Evolutionary conservation across 1,140 invertebrate genomes (phyloP).

Genomic region (Araneus ventricosus): DNA sequence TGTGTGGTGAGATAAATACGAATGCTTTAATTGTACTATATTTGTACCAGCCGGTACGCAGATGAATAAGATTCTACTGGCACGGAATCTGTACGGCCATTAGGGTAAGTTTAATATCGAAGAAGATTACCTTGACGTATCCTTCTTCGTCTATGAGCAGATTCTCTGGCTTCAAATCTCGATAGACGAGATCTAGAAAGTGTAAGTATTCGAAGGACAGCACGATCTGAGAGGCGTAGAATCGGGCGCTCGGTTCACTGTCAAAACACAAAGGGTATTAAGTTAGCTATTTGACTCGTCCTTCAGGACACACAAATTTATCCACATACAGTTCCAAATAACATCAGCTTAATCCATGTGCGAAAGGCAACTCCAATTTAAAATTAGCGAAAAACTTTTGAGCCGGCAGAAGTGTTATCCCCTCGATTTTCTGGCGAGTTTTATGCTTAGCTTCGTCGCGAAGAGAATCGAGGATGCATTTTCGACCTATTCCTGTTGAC

Average conservation of each 20-base stretch:
- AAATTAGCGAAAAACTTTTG: not conserved
- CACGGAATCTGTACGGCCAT: no score
- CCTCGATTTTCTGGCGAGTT: no score
- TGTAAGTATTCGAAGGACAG: slow-evolving; percentile 85
- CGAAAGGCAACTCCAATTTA: not conserved
- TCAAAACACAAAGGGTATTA: slow-evolving; percentile 32
- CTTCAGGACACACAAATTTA: no score
- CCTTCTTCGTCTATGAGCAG: slow-evolving; percentile 93
- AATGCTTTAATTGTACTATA: no score
- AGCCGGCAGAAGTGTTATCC: no score
- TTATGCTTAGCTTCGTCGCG: not conserved
- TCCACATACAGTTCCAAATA: no score
- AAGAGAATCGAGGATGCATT: no score
- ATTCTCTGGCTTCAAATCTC: slow-evolving; percentile 99
- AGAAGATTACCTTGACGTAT: slow-evolving; percentile 85
- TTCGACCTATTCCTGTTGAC: no score
- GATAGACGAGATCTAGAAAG: slow-evolving; percentile 97
- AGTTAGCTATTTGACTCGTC: not conserved
- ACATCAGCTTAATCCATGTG: not conserved
- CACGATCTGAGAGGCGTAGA: slow-evolving; percentile 76
- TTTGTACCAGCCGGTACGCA: no score
- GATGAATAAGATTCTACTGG: no score
- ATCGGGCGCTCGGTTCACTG: slow-evolving; percentile 79
- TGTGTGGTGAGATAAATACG: no score
- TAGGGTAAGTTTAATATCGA: no score